A percentile compares a stretch with the other conserved stretches of the same genome.
These are phyloP conservation scores for Artibeus lituratus DNA, from an alignment of 2,797 vertebrate genomes.

Conservation along the genomic window DNA sequence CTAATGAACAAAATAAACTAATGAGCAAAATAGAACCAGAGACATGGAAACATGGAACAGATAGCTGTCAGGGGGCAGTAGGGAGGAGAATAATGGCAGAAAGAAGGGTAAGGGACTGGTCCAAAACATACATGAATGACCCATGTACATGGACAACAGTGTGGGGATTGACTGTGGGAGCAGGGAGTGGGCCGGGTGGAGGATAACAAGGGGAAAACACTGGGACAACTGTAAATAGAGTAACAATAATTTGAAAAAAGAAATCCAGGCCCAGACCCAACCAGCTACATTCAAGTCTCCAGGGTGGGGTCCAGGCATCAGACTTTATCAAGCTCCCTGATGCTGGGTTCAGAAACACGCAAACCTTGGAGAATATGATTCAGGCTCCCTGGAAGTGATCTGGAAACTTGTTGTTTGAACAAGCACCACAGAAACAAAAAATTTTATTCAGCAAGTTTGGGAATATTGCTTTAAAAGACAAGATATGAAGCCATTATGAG, in stretches of 20 bases:
- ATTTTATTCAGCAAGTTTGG: not conserved
- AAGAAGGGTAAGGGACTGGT: not conserved
- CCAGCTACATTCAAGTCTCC: not conserved
- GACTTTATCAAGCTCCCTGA: not conserved
- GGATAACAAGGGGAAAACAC: not conserved
- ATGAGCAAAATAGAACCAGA: not conserved
- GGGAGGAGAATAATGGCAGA: not conserved
- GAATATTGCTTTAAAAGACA: not conserved
- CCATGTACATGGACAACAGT: not conserved
- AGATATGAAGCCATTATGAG: not conserved
- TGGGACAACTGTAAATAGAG: not conserved
- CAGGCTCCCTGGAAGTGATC: not conserved
- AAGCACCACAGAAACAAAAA: fast-evolving
- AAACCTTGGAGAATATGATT: not conserved
- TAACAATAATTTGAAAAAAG: not conserved
- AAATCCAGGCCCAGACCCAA: not conserved
- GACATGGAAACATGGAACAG: not conserved
- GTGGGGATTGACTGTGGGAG: not conserved
- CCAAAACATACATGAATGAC: not conserved
- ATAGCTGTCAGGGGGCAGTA: not conserved
- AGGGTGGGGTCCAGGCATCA: not conserved
- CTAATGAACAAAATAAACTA: not conserved
- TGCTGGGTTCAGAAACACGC: not conserved
- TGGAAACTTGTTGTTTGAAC: not conserved
- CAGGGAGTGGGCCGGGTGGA: not conserved